Conservation (phyloP, 2,113 vertebrate genomes). For the Xiphophorus couchianus region DNA sequence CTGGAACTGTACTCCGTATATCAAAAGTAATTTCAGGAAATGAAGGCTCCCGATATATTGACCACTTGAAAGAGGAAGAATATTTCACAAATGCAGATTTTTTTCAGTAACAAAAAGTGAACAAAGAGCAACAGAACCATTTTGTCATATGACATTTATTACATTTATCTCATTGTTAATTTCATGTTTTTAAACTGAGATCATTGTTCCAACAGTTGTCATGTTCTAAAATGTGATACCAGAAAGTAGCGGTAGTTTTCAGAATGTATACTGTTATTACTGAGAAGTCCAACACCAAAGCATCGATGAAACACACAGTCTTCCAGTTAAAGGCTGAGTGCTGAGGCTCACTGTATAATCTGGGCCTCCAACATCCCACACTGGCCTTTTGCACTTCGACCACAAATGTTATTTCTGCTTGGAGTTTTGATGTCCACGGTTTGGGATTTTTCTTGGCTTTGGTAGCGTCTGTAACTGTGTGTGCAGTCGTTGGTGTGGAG, state of each 20-base stretch:
- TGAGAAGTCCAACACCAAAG: constrained; percentile 55
- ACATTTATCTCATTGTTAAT: too few species aligned
- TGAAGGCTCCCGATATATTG: too few species aligned
- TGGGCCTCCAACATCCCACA: constrained; percentile 46
- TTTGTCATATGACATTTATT: too few species aligned
- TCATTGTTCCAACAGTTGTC: background rate
- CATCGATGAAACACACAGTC: constrained; percentile 31
- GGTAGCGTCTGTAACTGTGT: constrained; percentile 44
- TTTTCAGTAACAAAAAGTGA: too few species aligned
- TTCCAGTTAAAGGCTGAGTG: constrained; percentile 44
- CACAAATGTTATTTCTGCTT: constrained; percentile 63
- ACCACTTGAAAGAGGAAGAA: too few species aligned
- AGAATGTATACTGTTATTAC: constrained; percentile 10
- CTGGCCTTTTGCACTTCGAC: constrained; percentile 43
- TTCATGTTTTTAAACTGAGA: too few species aligned
- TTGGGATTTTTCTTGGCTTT: constrained; percentile 40
- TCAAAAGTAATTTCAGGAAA: too few species aligned
- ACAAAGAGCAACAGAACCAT: too few species aligned
- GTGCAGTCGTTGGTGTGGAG: constrained; percentile 26
- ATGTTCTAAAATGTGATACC: background rate
- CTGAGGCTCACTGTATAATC: constrained; percentile 61
- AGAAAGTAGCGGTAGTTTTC: too few species aligned
- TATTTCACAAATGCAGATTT: too few species aligned
- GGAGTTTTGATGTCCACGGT: constrained; percentile 46
- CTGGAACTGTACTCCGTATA: too few species aligned